Percentiles rank a stretch among this genome's conserved stretches.
phyloP scores from a whole-genome alignment of 2,113 vertebrate species.

The Eretmochelys imbricata region DNA sequence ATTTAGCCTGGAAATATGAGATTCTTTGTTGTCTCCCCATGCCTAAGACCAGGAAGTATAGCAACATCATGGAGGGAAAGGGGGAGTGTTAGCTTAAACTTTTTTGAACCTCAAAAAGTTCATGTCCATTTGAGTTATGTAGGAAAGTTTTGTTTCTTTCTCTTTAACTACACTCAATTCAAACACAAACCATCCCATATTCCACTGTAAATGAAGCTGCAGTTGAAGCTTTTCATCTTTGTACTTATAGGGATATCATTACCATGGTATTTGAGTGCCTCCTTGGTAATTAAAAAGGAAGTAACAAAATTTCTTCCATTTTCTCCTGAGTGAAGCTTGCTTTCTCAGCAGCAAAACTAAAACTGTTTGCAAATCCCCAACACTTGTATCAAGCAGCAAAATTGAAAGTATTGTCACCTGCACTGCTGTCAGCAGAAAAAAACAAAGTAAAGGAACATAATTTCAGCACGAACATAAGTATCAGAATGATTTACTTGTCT shows the following conservation, averaged over 20 bases:
- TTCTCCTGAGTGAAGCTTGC: constrained; percentile 35
- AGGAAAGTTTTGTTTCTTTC: neutral
- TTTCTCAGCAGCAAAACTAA: constrained; percentile 60
- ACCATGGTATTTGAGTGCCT: neutral
- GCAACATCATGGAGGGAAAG: neutral
- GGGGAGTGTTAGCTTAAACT: neutral
- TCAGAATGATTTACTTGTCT: constrained; percentile 81
- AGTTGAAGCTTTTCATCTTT: neutral
- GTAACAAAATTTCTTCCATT: constrained; percentile 2
- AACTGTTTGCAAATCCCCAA: constrained; percentile 56
- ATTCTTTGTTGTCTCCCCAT: neutral
- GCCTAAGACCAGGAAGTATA: neutral
- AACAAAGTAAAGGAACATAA: constrained; percentile 68
- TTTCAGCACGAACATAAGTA: constrained; percentile 80
- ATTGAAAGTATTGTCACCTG: constrained; percentile 73
- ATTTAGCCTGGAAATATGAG: neutral
- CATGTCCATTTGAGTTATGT: neutral
- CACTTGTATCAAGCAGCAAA: constrained; percentile 71
- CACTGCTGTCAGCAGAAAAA: constrained; percentile 69
- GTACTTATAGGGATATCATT: neutral
- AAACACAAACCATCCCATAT: neutral
- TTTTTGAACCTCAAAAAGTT: neutral
- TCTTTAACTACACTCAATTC: neutral
- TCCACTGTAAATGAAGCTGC: neutral
- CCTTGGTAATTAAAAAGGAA: constrained; percentile 25